These are phyloP conservation scores for Andrena hattorfiana DNA, from an alignment of 2,888 invertebrate species.

Conservation along the genomic window DNA sequence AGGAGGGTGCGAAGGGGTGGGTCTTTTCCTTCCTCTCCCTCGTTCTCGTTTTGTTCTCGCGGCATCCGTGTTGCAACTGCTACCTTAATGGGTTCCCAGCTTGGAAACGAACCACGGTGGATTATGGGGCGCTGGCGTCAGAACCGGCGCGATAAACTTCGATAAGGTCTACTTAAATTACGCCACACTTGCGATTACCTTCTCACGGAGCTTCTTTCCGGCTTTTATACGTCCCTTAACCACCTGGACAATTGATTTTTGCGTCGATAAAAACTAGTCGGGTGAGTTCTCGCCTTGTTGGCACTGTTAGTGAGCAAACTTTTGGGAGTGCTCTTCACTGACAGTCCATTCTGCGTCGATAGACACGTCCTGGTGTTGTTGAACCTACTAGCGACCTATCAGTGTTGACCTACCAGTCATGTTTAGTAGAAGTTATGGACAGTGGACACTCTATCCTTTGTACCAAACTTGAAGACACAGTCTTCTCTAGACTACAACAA, in stretches of 20 bases:
- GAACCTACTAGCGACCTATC: too few relatives aligned
- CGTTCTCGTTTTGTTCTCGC: constrained; percentile 62
- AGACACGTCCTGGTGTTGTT: too few relatives aligned
- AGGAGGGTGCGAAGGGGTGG: background rate
- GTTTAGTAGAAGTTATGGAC: too few relatives aligned
- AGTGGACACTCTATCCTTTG: too few relatives aligned
- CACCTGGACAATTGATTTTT: constrained; percentile 4
- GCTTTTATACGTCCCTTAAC: background rate
- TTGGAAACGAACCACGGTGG: constrained; percentile 58
- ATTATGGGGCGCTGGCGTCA: constrained; percentile 60
- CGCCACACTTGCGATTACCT: constrained; percentile 14
- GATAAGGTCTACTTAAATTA: constrained; percentile 69
- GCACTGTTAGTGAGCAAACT: too few relatives aligned
- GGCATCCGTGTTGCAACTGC: constrained; percentile 63
- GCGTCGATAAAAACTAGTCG: background rate
- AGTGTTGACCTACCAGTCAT: too few relatives aligned
- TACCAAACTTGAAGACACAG: too few relatives aligned
- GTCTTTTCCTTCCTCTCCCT: constrained; percentile 38
- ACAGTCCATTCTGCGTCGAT: too few relatives aligned
- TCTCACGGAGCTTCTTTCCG: constrained; percentile 1
- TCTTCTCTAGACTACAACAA: too few relatives aligned
- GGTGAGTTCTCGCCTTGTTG: background rate
- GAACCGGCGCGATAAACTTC: constrained; percentile 65
- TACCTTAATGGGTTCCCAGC: constrained; percentile 68
- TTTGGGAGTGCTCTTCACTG: too few relatives aligned